Evolutionary conservation across 2,888 invertebrate genomes (phyloP).

Genomic region (Oxycera nigricornis): DNA sequence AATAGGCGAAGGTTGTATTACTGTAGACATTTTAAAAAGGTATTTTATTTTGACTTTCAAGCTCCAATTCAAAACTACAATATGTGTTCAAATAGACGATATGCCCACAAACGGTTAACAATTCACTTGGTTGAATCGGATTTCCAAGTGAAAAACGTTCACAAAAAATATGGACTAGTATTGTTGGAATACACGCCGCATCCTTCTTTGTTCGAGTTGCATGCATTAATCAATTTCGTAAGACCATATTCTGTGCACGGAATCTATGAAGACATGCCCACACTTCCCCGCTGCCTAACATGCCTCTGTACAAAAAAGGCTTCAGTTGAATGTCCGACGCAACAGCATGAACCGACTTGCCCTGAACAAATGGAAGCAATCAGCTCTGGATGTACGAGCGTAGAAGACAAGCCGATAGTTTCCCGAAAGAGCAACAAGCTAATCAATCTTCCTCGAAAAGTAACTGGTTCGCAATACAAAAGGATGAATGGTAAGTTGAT

Average conservation of each 20-base stretch:
- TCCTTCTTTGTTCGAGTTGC: slow-evolving; percentile 23
- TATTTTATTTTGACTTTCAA: not conserved
- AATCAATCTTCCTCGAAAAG: slow-evolving; percentile 3
- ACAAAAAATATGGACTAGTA: not conserved
- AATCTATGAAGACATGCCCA: slow-evolving; percentile 5
- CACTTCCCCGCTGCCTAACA: not conserved
- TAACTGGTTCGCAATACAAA: not conserved
- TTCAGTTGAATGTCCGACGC: not conserved
- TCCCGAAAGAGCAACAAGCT: not conserved
- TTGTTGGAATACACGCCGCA: slow-evolving; percentile 24
- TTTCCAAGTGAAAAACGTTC: not conserved
- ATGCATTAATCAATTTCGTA: slow-evolving; percentile 5
- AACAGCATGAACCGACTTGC: not conserved
- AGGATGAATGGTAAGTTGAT: not conserved
- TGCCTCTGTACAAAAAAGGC: slow-evolving; percentile 2
- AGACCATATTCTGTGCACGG: not conserved
- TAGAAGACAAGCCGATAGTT: not conserved
- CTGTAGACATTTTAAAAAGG: slow-evolving; percentile 16
- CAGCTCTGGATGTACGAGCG: not conserved
- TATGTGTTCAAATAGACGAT: not conserved
- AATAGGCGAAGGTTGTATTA: not conserved
- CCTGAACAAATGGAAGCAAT: not conserved
- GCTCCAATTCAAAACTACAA: not conserved
- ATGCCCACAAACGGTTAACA: not conserved
- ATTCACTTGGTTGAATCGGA: not conserved